Evolutionary conservation across 2,888 invertebrate genomes (phyloP).

Genomic region (Syritta pipiens): DNA sequence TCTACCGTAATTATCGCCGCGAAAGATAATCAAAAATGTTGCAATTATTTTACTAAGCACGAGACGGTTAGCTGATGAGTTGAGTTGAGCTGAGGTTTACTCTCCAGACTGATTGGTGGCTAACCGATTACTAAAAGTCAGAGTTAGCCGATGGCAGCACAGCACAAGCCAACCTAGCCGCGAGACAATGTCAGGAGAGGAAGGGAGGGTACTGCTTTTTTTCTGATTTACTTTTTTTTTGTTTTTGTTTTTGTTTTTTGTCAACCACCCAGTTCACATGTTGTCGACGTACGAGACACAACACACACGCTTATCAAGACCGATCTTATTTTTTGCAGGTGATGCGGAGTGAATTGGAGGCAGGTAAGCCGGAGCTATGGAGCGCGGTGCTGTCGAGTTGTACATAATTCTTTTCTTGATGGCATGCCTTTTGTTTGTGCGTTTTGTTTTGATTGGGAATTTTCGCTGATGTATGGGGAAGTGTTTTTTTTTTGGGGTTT

Average conservation of each 20-base stretch:
- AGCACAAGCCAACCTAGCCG: slow-evolving; percentile 30
- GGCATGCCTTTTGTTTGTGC: neutral
- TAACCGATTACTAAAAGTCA: slow-evolving; percentile 46
- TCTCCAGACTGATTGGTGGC: slow-evolving; percentile 57
- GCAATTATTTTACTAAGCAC: too few species aligned
- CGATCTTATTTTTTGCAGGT: slow-evolving; percentile 46
- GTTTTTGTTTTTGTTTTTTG: neutral
- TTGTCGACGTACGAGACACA: too few species aligned
- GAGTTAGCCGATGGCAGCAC: slow-evolving; percentile 25
- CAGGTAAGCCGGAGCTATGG: slow-evolving; percentile 12
- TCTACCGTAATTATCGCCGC: slow-evolving; percentile 1
- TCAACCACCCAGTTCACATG: slow-evolving; percentile 36
- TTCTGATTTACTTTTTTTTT: neutral
- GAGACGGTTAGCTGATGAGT: neutral
- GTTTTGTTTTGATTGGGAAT: slow-evolving; percentile 23
- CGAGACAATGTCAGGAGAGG: neutral
- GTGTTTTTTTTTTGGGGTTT: slow-evolving; percentile 38
- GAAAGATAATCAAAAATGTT: too few species aligned
- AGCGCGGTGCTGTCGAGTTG: slow-evolving; percentile 19
- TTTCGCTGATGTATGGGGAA: slow-evolving; percentile 32
- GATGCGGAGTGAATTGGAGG: slow-evolving; percentile 8
- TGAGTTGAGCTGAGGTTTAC: slow-evolving; percentile 22
- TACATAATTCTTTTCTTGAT: neutral
- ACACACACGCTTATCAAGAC: slow-evolving; percentile 39
- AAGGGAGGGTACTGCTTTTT: neutral